Evolutionary conservation across 2,797 vertebrate species (phyloP).

Genomic region (Bovichtus diacanthus): DNA sequence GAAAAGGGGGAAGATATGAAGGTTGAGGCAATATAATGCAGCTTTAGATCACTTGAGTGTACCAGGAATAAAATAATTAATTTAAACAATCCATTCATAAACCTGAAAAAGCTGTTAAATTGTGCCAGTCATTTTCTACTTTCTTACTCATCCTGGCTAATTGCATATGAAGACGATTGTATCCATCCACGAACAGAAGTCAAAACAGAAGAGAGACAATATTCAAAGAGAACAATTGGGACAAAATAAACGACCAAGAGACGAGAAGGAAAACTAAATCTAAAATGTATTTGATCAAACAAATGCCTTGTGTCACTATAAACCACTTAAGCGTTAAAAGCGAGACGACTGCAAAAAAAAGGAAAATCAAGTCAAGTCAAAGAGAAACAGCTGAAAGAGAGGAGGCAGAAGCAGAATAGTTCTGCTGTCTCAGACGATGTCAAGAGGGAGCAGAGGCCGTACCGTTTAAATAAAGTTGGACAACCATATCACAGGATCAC

Average conservation of each 20-base stretch:
- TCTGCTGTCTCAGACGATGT: conserved; percentile 27
- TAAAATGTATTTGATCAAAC: conserved; percentile 4
- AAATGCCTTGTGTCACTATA: background rate
- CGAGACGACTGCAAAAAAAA: background rate
- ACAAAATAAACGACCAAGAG: background rate
- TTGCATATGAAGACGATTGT: background rate
- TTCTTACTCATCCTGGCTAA: background rate
- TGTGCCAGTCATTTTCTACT: background rate
- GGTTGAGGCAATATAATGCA: background rate
- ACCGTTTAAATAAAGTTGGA: conserved; percentile 35
- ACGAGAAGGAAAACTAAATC: background rate
- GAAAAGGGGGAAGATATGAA: background rate
- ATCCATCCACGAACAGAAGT: background rate
- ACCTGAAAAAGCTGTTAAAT: background rate
- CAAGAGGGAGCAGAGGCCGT: conserved; percentile 34
- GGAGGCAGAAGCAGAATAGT: conserved; percentile 5
- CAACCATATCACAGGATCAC: conserved; percentile 42
- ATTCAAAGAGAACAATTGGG: background rate
- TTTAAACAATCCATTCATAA: background rate
- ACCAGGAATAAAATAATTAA: background rate
- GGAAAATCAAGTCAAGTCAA: conserved; percentile 9
- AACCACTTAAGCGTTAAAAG: conserved; percentile 4
- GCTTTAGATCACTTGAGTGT: background rate
- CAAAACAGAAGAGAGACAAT: background rate
- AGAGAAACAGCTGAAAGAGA: conserved; percentile 19